Conservation (phyloP, 2,797 vertebrate genomes). For the Odontamblyopus lacepedii region DNA sequence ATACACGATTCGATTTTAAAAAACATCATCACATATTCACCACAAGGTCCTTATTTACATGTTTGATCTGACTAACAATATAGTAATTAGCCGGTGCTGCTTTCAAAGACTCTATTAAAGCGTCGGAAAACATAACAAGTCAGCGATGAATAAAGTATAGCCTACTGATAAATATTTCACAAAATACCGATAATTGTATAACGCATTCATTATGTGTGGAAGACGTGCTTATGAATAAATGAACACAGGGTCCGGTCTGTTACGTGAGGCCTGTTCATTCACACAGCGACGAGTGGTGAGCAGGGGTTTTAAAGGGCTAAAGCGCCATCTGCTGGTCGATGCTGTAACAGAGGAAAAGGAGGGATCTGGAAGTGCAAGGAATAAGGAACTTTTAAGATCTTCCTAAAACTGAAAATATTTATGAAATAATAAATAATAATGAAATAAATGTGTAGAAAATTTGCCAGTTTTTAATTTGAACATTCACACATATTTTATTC, state of each 20-base stretch:
- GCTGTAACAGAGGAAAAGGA: background rate
- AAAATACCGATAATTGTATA: constrained; percentile 53
- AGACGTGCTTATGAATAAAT: constrained; percentile 59
- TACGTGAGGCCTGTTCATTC: constrained; percentile 48
- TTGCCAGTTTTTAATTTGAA: too few species aligned
- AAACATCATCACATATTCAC: constrained; percentile 17
- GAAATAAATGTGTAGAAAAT: too few species aligned
- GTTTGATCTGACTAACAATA: constrained; percentile 22
- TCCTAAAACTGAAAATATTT: too few species aligned
- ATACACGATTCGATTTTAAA: constrained; percentile 7
- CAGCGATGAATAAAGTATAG: constrained; percentile 52
- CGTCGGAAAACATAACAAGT: constrained; percentile 28
- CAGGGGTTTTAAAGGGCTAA: constrained; percentile 68
- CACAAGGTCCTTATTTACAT: constrained; percentile 20
- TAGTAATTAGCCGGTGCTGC: constrained; percentile 33
- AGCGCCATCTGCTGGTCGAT: constrained; percentile 79
- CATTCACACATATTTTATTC: too few species aligned
- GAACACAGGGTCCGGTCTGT: constrained; percentile 45
- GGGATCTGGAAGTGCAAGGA: background rate
- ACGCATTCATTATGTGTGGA: constrained; percentile 49
- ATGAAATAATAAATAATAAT: too few species aligned
- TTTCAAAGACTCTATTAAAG: constrained; percentile 27
- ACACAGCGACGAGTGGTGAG: background rate
- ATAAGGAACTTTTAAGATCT: background rate
- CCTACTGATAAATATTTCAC: constrained; percentile 63